These are phyloP conservation scores for Zaprionus bogoriensis DNA, from an alignment of 2,888 invertebrate genomes.

Conservation along the genomic window DNA sequence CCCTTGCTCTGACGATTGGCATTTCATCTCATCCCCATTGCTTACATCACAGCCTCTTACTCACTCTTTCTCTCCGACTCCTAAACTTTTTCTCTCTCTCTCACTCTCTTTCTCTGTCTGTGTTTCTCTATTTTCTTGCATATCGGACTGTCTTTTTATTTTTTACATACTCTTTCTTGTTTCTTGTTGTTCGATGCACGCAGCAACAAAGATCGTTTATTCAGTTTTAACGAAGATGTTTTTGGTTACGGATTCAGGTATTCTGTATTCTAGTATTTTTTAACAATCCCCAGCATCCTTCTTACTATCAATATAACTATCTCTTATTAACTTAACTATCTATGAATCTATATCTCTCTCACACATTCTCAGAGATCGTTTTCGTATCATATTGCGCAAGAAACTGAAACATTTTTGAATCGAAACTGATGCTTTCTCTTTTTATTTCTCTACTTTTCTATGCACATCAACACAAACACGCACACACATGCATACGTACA, in stretches of 20 bases:
- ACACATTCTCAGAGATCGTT: slow-evolving; percentile 15
- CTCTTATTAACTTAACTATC: neutral
- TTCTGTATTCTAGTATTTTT: slow-evolving; percentile 41
- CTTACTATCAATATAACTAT: slow-evolving; percentile 14
- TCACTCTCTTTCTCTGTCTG: neutral
- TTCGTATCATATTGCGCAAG: slow-evolving; percentile 16
- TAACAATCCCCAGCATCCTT: neutral
- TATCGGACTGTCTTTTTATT: neutral
- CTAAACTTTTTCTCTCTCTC: slow-evolving; percentile 1
- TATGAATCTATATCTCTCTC: slow-evolving; percentile 1
- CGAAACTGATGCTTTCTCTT: slow-evolving; percentile 59
- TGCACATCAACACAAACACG: slow-evolving; percentile 32
- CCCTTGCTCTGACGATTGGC: slow-evolving; percentile 19
- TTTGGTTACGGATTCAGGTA: slow-evolving; percentile 84
- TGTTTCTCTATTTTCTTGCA: slow-evolving; percentile 3
- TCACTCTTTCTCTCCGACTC: slow-evolving; percentile 17
- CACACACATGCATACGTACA: slow-evolving; percentile 34
- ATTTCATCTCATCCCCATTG: slow-evolving; percentile 1
- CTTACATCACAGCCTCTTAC: neutral
- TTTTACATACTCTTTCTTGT: slow-evolving; percentile 1
- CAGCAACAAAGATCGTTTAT: slow-evolving; percentile 92
- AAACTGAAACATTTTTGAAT: slow-evolving; percentile 16
- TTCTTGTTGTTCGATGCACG: slow-evolving; percentile 84
- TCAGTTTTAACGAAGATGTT: slow-evolving; percentile 91
- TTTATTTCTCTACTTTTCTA: slow-evolving; percentile 45